Evolutionary conservation across 2,113 vertebrate genomes (phyloP), one percentile per base, ranked within the genome.

Genomic region (Falcunculus frontatus): DNA sequence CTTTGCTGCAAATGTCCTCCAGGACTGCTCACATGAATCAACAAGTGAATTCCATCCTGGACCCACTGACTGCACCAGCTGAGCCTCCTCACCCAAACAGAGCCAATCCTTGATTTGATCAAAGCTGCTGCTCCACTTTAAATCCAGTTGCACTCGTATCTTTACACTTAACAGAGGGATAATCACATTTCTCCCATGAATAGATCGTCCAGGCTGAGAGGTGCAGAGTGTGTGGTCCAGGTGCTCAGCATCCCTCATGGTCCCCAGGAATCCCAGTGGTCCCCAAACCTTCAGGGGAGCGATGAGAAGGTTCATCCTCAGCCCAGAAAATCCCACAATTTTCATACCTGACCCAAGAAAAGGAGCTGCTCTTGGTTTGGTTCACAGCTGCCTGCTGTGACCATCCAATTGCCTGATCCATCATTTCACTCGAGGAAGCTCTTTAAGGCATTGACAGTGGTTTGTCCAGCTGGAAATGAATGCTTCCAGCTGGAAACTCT

Each of bases 391-490:
- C 91, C 90, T 86, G 90, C 89, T 92, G 89, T 17, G 53, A 92
- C 88, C 55, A 42, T 30, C 78, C 68, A 37, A 50, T 78, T 73
- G 32, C 68, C 83, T 64, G 39, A 70, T 62, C 84, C 14, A 86
- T 72, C 46, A 59, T 84, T 94, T 67, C 80, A 79, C 50, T 35
- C 47, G 80, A 59, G 90, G 78, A 29, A 60, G 44, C 62, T 70
- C 18, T 82, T 59, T 35, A 88, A 94, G 93, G 65, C 77, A 62
- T 23, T 87, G 70, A 19, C 69, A 86, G 85, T 9, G 50, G n/a
- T 52, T 94, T 94, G 62, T 75, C 77, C 85, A 74, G 82, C 59
- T 97, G 93, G 76, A 97, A 96, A 55, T 42, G 29, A 27, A 39
- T 74, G 67, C 29, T 77, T 56, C 87, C 85, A 84, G 84, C 69